Evolutionary conservation across 2,113 vertebrate genomes (phyloP).

Genomic region (Nothobranchius furzeri): DNA sequence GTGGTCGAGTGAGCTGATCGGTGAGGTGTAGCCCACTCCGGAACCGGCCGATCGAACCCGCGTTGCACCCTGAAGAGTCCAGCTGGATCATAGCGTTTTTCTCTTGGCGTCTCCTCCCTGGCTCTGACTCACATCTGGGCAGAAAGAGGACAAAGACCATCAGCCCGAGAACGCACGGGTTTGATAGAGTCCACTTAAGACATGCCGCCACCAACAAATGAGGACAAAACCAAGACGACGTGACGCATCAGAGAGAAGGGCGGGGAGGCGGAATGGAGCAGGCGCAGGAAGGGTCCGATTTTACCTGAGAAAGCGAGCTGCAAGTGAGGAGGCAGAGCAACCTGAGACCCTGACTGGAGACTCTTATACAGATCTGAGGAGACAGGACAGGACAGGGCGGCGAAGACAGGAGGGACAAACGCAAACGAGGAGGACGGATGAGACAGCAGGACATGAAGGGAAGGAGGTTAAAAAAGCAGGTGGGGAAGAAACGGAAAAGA

Average conservation of each 20-base stretch:
- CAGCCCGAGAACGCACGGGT: too few species aligned
- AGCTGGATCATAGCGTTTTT: conserved; percentile 76
- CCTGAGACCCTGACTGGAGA: conserved; percentile 96
- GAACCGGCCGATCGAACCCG: conserved; percentile 1
- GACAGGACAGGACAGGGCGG: conserved; percentile 60
- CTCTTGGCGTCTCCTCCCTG: conserved; percentile 78
- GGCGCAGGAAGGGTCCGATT: conserved; percentile 47
- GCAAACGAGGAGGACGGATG: conserved; percentile 4
- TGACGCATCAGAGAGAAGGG: conserved; percentile 20
- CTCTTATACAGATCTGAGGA: conserved; percentile 97
- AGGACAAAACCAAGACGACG: conserved; percentile 35
- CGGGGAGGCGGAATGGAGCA: conserved; percentile 25
- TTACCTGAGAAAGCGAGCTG: conserved; percentile 98
- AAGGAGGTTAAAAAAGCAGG: background rate
- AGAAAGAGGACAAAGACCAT: background rate
- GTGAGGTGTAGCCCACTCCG: conserved; percentile 24
- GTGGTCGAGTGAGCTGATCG: conserved; percentile 34
- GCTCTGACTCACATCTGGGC: conserved; percentile 78
- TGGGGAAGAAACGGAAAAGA: conserved; percentile 9
- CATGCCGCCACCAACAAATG: conserved; percentile 53
- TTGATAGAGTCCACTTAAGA: conserved; percentile 12
- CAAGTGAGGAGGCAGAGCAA: conserved; percentile 92
- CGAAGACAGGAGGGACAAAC: conserved; percentile 24
- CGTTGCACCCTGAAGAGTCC: background rate
- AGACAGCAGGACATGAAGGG: conserved; percentile 21